Evolutionary conservation across 2,888 invertebrate species (phyloP).

Genomic region (Alloscopus bannaensis): DNA sequence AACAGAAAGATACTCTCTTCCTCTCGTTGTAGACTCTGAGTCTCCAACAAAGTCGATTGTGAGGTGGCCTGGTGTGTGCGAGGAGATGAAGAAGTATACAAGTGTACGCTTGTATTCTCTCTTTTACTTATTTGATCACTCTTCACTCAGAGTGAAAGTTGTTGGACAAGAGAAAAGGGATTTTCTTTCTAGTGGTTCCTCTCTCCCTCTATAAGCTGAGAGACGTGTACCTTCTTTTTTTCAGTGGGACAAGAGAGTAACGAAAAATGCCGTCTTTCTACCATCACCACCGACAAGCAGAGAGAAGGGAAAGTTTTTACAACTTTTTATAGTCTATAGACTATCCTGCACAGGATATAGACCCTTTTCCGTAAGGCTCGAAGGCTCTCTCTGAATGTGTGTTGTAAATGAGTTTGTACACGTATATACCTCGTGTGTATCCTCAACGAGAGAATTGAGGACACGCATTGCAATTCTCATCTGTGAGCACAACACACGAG

Average conservation of each 20-base stretch:
- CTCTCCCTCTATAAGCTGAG: background rate
- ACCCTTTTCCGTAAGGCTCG: background rate
- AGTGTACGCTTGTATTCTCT: background rate
- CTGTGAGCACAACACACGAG: background rate
- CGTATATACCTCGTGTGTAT: background rate
- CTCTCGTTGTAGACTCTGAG: no score
- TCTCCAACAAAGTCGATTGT: no score
- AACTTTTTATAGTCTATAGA: background rate
- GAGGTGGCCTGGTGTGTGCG: no score
- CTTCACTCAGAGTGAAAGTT: background rate
- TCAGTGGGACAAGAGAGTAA: background rate
- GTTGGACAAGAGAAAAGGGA: no score
- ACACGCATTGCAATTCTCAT: constrained; percentile 32
- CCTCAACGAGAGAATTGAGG: background rate
- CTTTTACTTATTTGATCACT: background rate
- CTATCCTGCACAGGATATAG: background rate
- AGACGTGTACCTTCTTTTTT: background rate
- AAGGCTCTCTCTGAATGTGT: background rate
- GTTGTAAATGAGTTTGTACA: background rate
- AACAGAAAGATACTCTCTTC: no score
- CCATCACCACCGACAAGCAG: constrained; percentile 34
- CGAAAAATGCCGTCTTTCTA: constrained; percentile 36
- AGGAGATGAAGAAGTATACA: no score
- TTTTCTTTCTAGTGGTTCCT: background rate
- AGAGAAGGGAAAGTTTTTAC: background rate